Conservation (phyloP, 2,888 invertebrate species). For the Aphodius granarius region DNA sequence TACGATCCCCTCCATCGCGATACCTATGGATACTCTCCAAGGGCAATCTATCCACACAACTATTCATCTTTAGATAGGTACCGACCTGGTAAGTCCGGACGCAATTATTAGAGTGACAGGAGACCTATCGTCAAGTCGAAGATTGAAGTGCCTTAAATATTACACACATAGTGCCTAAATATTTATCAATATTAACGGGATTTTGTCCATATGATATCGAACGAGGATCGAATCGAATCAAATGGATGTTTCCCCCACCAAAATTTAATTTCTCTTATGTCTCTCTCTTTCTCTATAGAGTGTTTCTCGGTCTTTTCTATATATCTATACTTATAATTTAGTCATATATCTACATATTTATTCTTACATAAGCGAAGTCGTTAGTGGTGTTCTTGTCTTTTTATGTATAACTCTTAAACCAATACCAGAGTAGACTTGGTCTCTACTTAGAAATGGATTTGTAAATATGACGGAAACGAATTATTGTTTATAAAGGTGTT, state of each 20-base stretch:
- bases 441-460: conserved; percentile 24
- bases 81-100: conserved; percentile 78
- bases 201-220: not conserved
- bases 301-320: not conserved
- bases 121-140: not conserved
- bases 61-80: conserved; percentile 75
- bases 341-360: not conserved
- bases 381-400: not conserved
- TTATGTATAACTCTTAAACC: not conserved
- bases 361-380: not conserved
- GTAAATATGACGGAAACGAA: conserved; percentile 23
- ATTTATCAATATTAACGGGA: not conserved
- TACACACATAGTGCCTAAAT: not conserved
- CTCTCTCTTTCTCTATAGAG: too few species aligned
- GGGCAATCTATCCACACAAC: conserved; percentile 85
- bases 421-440: conserved; percentile 14
- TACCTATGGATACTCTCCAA: conserved; percentile 86
- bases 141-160: not conserved
- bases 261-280: not conserved
- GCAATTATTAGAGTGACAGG: not conserved
- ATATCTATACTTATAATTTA: not conserved
- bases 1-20: conserved; percentile 90
- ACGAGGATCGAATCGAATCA: not conserved
- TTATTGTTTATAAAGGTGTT: conserved; percentile 30
- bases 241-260: not conserved